Evolutionary conservation across 2,113 vertebrate genomes (phyloP), one percentile per base, ranked within the genome.

Genomic region (Phalacrocorax brasilianus): DNA sequence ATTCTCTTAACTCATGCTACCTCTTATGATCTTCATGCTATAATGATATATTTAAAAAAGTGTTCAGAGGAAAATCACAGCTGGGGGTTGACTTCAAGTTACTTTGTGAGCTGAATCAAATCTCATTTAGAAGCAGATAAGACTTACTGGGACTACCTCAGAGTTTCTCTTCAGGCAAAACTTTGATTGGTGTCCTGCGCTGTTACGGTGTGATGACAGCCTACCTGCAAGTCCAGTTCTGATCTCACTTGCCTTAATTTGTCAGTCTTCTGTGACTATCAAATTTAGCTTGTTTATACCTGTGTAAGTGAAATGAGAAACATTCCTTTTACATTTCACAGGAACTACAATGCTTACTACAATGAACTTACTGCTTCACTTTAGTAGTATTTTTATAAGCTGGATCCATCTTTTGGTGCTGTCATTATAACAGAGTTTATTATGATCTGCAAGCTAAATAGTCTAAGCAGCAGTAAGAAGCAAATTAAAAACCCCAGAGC

Each of bases 401-500:
- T 87, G 92, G 88, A 95, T 96, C 40, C 73, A 92, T 96, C 94
- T 94, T 96, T 78, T 78, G 61, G 38, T 91, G 76, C 53, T 95
- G 95, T 91, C 77, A 50, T 95, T 96, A 88, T 71, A 94, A 62
- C n/a, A 55, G 85, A 85, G 77, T 92, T 95, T 97, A 85, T 97
- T 97, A 89, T 85, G 89, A 96, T 92, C 89, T 92, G 94, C 95
- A 96, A 97, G 87, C 95, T 95, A 92, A 95, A 97, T 93, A 94
- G 92, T 61, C 94, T 95, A 71, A 97, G 78, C 85, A 94, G 89
- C 95, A 94, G 93, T 93, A 95, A 97, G 95, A 85, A 95, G 71
- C 87, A 95, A 97, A 97, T 95, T 94, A 96, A 97, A 95, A 97
- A 75, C 73, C 95, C 94, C 91, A 92, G 77, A 95, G 89, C 93